phyloP scores from a whole-genome alignment of 2,888 invertebrate species.

The Lasioglossum vierecki region DNA sequence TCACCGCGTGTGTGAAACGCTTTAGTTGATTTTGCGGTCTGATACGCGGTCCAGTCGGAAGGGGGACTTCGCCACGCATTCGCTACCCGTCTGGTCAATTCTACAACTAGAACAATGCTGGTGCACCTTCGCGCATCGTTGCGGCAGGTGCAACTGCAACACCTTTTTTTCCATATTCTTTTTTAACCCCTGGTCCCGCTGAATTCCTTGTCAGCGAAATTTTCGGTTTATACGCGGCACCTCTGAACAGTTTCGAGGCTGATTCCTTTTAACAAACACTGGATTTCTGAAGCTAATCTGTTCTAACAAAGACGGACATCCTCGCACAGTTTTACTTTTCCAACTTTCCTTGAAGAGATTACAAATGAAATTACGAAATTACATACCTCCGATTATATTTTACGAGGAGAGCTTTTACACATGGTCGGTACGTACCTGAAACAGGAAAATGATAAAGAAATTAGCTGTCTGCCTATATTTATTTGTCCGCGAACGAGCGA shows the following conservation, averaged over 20 bases:
- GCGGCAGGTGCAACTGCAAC: not conserved
- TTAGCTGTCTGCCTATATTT: not conserved
- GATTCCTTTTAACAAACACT: too few species aligned
- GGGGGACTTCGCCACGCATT: slow-evolving; percentile 18
- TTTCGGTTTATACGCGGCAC: not conserved
- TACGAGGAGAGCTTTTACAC: not conserved
- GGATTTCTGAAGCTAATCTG: too few species aligned
- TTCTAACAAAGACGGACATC: too few species aligned
- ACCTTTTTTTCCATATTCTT: slow-evolving; percentile 2
- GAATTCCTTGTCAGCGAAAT: not conserved
- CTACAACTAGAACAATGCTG: slow-evolving; percentile 2
- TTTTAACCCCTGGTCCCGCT: not conserved
- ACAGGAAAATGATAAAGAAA: not conserved
- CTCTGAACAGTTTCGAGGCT: too few species aligned
- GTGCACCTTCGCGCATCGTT: not conserved
- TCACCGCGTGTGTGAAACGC: slow-evolving; percentile 18
- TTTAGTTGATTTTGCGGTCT: slow-evolving; percentile 47
- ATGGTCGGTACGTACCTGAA: not conserved
- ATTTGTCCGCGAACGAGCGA: not conserved
- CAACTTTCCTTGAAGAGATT: too few species aligned
- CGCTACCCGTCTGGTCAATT: not conserved
- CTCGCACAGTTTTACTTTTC: too few species aligned
- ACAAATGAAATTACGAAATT: not conserved
- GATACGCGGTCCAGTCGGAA: slow-evolving; percentile 27
- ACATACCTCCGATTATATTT: not conserved